phyloP scores from a whole-genome alignment of 2,797 vertebrate species.

The Erethizon dorsatum region DNA sequence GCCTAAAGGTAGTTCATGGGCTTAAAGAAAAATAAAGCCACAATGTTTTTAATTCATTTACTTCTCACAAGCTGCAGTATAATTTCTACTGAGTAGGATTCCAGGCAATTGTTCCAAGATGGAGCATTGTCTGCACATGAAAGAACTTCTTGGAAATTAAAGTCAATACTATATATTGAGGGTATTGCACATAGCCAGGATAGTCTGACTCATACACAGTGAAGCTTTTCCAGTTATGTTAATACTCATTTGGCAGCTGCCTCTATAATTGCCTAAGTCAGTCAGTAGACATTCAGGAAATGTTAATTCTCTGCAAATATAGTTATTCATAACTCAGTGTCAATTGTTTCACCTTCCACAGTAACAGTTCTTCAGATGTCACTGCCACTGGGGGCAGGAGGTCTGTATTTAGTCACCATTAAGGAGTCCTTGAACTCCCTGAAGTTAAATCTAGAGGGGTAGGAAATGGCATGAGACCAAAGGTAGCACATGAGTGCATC shows the following conservation, averaged over 20 bases:
- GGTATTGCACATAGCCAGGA: conserved; percentile 42
- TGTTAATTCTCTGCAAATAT: not conserved
- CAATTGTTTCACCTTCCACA: conserved; percentile 18
- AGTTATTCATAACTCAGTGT: conserved; percentile 71
- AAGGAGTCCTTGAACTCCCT: conserved; percentile 24
- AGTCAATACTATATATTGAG: not conserved
- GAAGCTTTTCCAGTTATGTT: conserved; percentile 70
- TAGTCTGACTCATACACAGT: conserved; percentile 51
- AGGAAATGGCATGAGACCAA: conserved; percentile 67
- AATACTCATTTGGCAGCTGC: conserved; percentile 76
- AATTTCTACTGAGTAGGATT: conserved; percentile 71
- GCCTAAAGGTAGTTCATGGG: fast-evolving
- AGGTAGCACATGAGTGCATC: conserved; percentile 71
- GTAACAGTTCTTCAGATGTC: conserved; percentile 31
- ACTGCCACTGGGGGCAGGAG: not conserved
- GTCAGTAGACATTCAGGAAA: conserved; percentile 61
- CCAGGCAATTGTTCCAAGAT: conserved; percentile 48
- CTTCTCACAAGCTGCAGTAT: not conserved
- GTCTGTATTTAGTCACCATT: not conserved
- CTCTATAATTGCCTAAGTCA: conserved; percentile 72
- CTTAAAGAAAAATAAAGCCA: conserved; percentile 44
- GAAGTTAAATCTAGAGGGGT: conserved; percentile 56
- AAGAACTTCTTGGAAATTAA: conserved; percentile 73
- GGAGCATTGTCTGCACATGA: conserved; percentile 77
- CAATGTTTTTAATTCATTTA: conserved; percentile 49